Base-by-base conservation (phyloP, 2,113 vertebrate genomes). In the Sander lucioperca region DNA sequence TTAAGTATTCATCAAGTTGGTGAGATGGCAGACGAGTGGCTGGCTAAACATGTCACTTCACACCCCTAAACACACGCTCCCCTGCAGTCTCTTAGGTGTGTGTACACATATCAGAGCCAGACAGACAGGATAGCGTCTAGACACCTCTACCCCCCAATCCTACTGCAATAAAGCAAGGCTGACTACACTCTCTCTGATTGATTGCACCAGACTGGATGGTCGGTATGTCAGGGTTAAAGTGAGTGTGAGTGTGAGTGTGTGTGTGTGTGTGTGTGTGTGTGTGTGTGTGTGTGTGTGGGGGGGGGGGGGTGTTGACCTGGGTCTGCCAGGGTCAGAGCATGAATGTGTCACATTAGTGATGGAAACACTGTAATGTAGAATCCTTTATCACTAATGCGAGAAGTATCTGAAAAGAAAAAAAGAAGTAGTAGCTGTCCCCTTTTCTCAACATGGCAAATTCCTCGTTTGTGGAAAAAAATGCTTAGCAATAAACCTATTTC, bases 91-190 rank as follows among this genome's bases (percentile, higher is more conserved):
- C 82, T 90, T 89, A 91, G 88, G 88, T 91, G 89, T 85, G 91
- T 87, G 76, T 82, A 82, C 78, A 90, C 88, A 27, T 87, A 94
- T 86, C 85, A 86, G 86, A 83, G 82, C 89, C 81, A 90, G 91
- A 88, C 90, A 91, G 88, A 91, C 89, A 92, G 89, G 89, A 90
- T 80, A 76, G 87, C 13, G 90, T 93, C 93, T 93, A 91, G 88
- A 93, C 91, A 80, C 27, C 27, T 56, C 74, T 48, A 4, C 36
- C 64, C 72, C 19, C 23, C 51, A 4, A 68, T 69, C 72, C 61
- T 72, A 45, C 76, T 77, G 77, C 75, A 82, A 88, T 85, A 86
- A 87, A 91, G 66, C 84, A 82, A 89, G 80, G 87, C 88, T 83
- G 83, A 79, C 67, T 83, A 56, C 80, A 77, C 86, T 77, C 84